Conservation (phyloP, 2,888 invertebrate genomes). For the Andrena trimmerana region DNA sequence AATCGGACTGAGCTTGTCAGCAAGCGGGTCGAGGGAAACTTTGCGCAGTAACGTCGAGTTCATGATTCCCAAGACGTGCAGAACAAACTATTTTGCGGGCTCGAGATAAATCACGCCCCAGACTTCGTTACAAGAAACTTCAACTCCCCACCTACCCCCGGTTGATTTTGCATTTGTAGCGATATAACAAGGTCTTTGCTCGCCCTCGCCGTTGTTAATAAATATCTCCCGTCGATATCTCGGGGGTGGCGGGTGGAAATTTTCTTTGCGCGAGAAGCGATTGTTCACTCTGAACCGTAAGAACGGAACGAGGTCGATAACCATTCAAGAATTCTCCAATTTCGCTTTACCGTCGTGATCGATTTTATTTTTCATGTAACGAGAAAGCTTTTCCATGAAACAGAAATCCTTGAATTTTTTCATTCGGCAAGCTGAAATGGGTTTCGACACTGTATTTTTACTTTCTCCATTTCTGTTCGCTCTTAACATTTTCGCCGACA, state of each 20-base stretch:
- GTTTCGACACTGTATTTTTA: neutral
- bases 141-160: neutral
- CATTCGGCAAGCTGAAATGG: constrained; percentile 2
- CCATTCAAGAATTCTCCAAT: constrained; percentile 9
- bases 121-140: constrained; percentile 45
- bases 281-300: neutral
- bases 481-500: neutral
- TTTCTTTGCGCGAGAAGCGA: neutral
- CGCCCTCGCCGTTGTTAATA: constrained; percentile 2
- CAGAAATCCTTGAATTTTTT: constrained; percentile 8
- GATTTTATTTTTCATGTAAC: neutral
- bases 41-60: constrained; percentile 32
- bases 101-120: constrained; percentile 50
- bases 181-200: constrained; percentile 28
- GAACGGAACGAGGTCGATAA: constrained; percentile 11
- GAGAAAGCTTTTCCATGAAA: constrained; percentile 4
- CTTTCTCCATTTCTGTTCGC: neutral
- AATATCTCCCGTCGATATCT: constrained; percentile 8
- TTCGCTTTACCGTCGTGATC: neutral
- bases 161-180: constrained; percentile 46
- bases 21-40: constrained; percentile 27
- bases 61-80: constrained; percentile 51
- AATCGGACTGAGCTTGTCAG: constrained; percentile 48
- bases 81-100: constrained; percentile 50
- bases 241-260: neutral